A percentile compares a stretch with the other conserved stretches of the same genome.
Evolutionary conservation across 2,888 invertebrate genomes (phyloP).

Genomic region (Eustalomyia histrio): DNA sequence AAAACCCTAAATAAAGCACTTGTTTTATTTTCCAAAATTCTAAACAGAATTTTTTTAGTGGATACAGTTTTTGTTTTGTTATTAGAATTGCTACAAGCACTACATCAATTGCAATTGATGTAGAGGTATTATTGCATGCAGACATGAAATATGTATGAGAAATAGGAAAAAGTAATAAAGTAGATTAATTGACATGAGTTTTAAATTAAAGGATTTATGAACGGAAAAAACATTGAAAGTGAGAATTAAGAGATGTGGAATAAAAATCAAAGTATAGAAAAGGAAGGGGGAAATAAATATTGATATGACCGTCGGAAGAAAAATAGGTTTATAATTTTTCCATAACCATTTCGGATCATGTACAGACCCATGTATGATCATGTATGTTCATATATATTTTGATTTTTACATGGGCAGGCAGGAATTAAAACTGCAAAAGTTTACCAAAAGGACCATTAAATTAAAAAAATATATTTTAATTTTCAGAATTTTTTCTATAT

Average conservation of each 20-base stretch:
- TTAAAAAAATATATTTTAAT: too few species aligned
- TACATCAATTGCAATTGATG: conserved; percentile 60
- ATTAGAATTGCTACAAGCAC: conserved; percentile 46
- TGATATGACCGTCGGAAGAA: background rate
- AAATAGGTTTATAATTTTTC: too few species aligned
- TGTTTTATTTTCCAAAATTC: conserved; percentile 24
- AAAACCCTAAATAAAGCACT: background rate
- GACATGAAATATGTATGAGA: conserved; percentile 40
- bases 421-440: too few species aligned
- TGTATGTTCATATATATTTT: too few species aligned
- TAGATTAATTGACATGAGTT: conserved; percentile 65
- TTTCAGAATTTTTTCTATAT: too few species aligned
- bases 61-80: conserved; percentile 13
- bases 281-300: background rate
- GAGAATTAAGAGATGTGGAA: too few species aligned
- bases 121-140: conserved; percentile 53
- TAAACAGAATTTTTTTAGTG: conserved; percentile 39
- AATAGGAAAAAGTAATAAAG: conserved; percentile 55
- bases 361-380: too few species aligned
- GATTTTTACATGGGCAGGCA: too few species aligned
- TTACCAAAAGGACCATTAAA: too few species aligned
- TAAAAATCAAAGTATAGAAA: too few species aligned
- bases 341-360: too few species aligned
- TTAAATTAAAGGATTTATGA: conserved; percentile 64
- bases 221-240: background rate